Evolutionary conservation across 1,140 invertebrate genomes (phyloP).

Genomic region (Leptinotarsa undecemlineata): DNA sequence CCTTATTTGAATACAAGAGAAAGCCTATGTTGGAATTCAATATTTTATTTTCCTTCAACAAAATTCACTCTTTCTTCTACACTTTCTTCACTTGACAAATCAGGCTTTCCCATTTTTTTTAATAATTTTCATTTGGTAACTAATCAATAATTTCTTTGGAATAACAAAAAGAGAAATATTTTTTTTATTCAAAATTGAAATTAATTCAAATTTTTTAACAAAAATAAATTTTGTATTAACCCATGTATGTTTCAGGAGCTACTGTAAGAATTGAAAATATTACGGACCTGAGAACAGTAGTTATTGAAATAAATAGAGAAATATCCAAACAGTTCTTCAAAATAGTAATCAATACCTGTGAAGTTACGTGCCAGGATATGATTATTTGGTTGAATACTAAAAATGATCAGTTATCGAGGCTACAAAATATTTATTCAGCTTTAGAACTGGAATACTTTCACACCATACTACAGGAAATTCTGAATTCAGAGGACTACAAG

Average conservation of each 20-base stretch:
- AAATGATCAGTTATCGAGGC: constrained; percentile 43
- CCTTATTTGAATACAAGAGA: too few species aligned
- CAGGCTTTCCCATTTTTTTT: too few species aligned
- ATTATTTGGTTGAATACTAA: constrained; percentile 44
- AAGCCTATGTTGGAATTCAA: too few species aligned
- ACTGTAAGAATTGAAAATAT: constrained; percentile 29
- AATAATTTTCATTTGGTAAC: too few species aligned
- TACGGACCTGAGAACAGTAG: constrained; percentile 34
- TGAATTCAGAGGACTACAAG: constrained; percentile 34
- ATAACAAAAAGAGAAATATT: too few species aligned
- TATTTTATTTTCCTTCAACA: too few species aligned
- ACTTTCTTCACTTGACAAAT: too few species aligned
- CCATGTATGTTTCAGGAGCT: constrained; percentile 27
- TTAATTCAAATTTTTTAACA: too few species aligned
- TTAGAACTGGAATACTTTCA: constrained; percentile 49
- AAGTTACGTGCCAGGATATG: constrained; percentile 41
- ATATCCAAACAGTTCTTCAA: constrained; percentile 44
- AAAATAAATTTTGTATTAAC: not conserved
- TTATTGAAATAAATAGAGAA: constrained; percentile 42
- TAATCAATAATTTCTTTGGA: too few species aligned
- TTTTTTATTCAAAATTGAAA: too few species aligned
- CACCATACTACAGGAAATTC: constrained; percentile 43
- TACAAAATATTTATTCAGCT: constrained; percentile 37
- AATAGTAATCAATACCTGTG: constrained; percentile 41
- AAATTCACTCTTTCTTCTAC: too few species aligned